phyloP scores from a whole-genome alignment of 2,113 vertebrate species.

The Xiphorhynchus elegans region DNA sequence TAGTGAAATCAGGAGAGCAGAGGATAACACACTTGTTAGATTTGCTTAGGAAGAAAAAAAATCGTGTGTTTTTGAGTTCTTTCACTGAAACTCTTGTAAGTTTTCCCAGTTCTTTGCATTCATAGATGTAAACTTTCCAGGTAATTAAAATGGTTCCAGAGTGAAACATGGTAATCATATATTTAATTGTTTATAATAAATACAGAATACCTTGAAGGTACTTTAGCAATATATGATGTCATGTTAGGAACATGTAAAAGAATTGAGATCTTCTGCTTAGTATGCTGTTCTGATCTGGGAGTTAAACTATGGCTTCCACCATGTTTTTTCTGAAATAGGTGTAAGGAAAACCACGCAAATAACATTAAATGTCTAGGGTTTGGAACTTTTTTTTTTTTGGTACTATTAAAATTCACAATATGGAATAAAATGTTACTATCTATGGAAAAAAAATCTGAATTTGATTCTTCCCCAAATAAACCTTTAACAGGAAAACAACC shows the following conservation, averaged over 20 bases:
- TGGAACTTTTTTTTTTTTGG: background rate
- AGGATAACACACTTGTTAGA: background rate
- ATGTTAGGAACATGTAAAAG: background rate
- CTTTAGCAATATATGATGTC: background rate
- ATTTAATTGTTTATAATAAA: background rate
- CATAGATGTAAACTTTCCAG: background rate
- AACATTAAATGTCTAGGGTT: background rate
- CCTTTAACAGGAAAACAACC: background rate
- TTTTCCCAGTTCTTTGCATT: background rate
- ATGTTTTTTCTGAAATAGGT: background rate
- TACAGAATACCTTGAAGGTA: background rate
- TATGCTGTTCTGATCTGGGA: background rate
- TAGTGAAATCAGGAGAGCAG: background rate
- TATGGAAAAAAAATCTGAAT: background rate
- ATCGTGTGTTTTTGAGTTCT: background rate
- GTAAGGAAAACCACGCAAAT: background rate
- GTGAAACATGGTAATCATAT: fast-evolving
- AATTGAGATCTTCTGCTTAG: background rate
- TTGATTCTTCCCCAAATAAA: background rate
- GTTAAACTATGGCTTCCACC: background rate
- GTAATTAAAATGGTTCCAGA: background rate
- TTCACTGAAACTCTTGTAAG: background rate
- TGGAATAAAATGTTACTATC: background rate
- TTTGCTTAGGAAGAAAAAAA: background rate
- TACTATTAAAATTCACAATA: background rate